Percentiles rank a stretch among this genome's conserved stretches.
These are phyloP conservation scores for Motacilla tschutschensis DNA, from an alignment of 2,113 vertebrate genomes.

Conservation along the genomic window DNA sequence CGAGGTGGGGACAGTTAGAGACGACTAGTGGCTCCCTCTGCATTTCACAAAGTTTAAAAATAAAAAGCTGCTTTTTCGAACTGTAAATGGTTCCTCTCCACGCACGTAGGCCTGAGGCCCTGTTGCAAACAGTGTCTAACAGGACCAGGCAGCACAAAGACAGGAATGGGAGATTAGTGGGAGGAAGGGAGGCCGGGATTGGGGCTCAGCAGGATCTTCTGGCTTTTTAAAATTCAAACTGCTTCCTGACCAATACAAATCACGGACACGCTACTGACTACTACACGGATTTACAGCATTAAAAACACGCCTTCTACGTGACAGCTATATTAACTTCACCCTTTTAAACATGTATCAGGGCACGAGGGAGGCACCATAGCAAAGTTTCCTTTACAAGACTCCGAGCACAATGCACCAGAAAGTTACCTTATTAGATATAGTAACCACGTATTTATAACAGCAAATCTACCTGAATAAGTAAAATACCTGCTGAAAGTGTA, in stretches of 20 bases:
- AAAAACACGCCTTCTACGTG: constrained; percentile 73
- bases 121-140: constrained; percentile 53
- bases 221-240: constrained; percentile 84
- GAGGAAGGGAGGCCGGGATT: constrained; percentile 60
- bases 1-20: constrained; percentile 25
- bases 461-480: not conserved
- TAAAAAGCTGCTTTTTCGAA: constrained; percentile 43
- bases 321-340: constrained; percentile 79
- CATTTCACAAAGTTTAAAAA: constrained; percentile 53
- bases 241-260: constrained; percentile 81
- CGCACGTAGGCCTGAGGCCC: constrained; percentile 15
- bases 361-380: not conserved
- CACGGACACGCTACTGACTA: constrained; percentile 76
- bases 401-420: constrained; percentile 32
- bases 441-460: constrained; percentile 6
- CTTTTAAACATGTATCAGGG: constrained; percentile 62
- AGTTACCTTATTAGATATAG: constrained; percentile 47
- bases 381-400: constrained; percentile 14
- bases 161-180: constrained; percentile 81
- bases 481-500: constrained; percentile 10
- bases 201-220: constrained; percentile 79
- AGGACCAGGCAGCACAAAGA: constrained; percentile 84
- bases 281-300: constrained; percentile 77
- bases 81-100: constrained; percentile 50
- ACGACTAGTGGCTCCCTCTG: constrained; percentile 19